Evolutionary conservation across 2,113 vertebrate species (phyloP).

Genomic region (Anthoscopus minutus): DNA sequence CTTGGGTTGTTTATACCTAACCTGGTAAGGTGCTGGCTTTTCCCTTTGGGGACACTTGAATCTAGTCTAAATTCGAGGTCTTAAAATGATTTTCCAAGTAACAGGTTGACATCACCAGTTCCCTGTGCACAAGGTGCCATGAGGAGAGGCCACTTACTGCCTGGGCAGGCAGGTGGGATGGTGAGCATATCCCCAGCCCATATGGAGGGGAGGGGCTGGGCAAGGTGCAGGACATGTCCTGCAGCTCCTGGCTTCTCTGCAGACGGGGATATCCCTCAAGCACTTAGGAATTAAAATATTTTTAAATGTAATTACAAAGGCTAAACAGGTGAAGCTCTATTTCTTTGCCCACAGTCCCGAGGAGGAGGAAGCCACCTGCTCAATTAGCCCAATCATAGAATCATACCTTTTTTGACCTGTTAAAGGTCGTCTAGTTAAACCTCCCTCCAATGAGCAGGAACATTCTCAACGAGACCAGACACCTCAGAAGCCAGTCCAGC

Average conservation of each 20-base stretch:
- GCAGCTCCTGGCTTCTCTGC: rapidly evolving
- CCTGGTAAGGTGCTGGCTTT: not conserved
- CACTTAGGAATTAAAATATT: not conserved
- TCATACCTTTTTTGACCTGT: not conserved
- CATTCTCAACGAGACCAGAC: not conserved
- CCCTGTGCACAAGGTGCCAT: not conserved
- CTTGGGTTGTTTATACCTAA: not conserved
- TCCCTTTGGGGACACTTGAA: not conserved
- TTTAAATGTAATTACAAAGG: not conserved
- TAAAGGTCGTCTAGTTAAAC: not conserved
- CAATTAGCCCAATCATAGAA: not conserved
- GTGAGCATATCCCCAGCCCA: not conserved
- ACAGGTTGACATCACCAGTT: not conserved
- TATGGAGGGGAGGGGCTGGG: not conserved
- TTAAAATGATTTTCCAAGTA: not conserved
- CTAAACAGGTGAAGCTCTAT: not conserved
- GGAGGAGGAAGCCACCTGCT: not conserved
- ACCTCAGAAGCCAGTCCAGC: not conserved
- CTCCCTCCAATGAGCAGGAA: not conserved
- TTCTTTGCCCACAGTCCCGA: not conserved
- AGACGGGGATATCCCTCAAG: not conserved
- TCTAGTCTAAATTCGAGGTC: not conserved
- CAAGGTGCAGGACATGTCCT: not conserved
- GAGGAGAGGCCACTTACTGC: not conserved
- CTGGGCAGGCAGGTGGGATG: not conserved